Evolutionary conservation across 2,797 vertebrate genomes (phyloP).

Genomic region (Pantherophis vulpinus): DNA sequence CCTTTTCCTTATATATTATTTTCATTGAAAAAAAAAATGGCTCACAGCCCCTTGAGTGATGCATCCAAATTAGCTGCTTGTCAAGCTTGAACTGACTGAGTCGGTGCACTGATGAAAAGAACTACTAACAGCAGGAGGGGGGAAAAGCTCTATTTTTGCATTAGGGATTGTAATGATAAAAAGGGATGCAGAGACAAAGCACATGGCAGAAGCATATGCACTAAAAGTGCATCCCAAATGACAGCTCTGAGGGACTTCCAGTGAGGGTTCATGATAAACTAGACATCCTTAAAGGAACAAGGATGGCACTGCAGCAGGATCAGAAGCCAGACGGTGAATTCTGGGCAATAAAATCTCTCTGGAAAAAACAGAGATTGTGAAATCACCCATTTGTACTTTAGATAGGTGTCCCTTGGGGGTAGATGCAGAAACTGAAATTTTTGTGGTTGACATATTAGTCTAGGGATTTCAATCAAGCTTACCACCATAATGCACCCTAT

Average conservation of each 20-base stretch:
- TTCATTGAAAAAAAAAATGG: neutral
- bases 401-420: neutral
- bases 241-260: constrained; percentile 41
- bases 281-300: neutral
- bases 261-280: neutral
- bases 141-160: constrained; percentile 2
- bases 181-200: constrained; percentile 21
- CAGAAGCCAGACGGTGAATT: neutral
- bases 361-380: neutral
- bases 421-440: neutral
- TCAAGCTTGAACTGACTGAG: neutral
- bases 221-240: constrained; percentile 49
- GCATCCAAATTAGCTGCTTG: constrained; percentile 12
- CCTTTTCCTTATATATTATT: neutral
- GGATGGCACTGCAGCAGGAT: neutral
- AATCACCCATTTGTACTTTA: neutral
- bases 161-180: neutral
- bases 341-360: neutral
- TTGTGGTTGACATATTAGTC: neutral
- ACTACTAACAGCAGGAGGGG: constrained; percentile 33
- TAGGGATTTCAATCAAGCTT: neutral
- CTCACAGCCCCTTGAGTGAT: neutral
- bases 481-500: neutral
- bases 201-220: neutral
- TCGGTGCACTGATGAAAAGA: neutral